Conservation (phyloP, 1,140 invertebrate genomes). For the Bombus terrestris region DNA sequence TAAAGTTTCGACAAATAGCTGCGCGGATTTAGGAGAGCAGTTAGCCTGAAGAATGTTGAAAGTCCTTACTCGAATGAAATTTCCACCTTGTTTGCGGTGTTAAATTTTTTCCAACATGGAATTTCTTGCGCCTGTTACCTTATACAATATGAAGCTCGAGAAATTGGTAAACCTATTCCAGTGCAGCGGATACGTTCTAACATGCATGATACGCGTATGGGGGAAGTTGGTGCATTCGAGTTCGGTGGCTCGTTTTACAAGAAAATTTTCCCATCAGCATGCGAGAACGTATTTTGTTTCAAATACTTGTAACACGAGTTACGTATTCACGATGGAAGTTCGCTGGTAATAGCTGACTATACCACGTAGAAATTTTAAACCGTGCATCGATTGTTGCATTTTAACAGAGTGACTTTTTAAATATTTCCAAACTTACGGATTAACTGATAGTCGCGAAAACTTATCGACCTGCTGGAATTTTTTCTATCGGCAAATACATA, state of each 20-base stretch:
- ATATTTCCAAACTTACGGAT: not conserved
- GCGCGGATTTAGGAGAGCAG: not conserved
- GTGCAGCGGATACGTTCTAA: not conserved
- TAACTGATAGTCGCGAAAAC: not conserved
- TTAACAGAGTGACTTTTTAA: not conserved
- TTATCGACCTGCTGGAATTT: not conserved
- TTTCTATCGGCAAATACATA: not conserved
- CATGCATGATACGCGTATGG: not conserved
- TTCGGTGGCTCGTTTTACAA: not conserved
- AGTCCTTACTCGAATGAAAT: not conserved
- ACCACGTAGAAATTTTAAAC: not conserved
- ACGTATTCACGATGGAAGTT: not conserved
- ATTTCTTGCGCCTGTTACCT: not conserved
- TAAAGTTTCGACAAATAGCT: conserved; percentile 62
- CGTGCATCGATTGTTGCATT: not conserved
- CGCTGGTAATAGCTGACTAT: not conserved
- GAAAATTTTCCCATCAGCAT: not conserved
- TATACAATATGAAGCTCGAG: not conserved
- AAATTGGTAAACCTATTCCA: not conserved
- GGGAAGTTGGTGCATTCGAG: not conserved
- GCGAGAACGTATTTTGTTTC: not conserved
- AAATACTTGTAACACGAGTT: not conserved
- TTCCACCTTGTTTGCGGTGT: not conserved
- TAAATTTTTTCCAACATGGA: not conserved
- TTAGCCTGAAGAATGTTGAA: too few relatives aligned